Conservation (phyloP, 1,140 invertebrate species). For the Cydia fagiglandana region DNA sequence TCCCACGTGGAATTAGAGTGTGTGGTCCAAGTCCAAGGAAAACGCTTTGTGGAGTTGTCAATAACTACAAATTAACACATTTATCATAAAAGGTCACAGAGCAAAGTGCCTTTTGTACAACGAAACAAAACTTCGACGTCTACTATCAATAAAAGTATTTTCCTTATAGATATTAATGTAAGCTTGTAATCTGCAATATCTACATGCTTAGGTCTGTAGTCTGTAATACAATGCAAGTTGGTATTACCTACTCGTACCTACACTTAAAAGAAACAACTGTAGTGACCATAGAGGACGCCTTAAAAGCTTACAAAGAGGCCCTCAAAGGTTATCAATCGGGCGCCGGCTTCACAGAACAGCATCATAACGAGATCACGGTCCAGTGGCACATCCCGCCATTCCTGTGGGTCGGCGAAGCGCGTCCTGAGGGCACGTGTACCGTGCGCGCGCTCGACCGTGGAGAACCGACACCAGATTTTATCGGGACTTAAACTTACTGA, state of each 20-base stretch:
- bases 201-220: too few relatives aligned
- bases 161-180: too few relatives aligned
- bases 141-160: too few relatives aligned
- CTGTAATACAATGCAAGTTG: too few relatives aligned
- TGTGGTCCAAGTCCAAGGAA: constrained; percentile 1
- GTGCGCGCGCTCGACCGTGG: too few relatives aligned
- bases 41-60: not conserved
- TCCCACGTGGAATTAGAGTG: constrained; percentile 2
- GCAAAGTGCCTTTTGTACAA: not conserved
- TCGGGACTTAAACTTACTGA: too few relatives aligned
- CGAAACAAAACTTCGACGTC: not conserved
- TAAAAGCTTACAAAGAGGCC: not conserved
- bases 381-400: constrained; percentile 7
- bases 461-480: too few relatives aligned
- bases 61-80: not conserved
- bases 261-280: too few relatives aligned
- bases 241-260: too few relatives aligned
- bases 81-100: not conserved
- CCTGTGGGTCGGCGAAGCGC: constrained; percentile 4
- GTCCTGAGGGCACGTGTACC: constrained; percentile 4
- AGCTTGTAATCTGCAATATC: too few relatives aligned
- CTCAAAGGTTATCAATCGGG: not conserved
- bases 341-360: not conserved
- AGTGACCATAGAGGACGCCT: too few relatives aligned
- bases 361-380: constrained; percentile 18